Base-by-base conservation (phyloP, 2,888 invertebrate species). In the Gandaritis pyraliata region DNA sequence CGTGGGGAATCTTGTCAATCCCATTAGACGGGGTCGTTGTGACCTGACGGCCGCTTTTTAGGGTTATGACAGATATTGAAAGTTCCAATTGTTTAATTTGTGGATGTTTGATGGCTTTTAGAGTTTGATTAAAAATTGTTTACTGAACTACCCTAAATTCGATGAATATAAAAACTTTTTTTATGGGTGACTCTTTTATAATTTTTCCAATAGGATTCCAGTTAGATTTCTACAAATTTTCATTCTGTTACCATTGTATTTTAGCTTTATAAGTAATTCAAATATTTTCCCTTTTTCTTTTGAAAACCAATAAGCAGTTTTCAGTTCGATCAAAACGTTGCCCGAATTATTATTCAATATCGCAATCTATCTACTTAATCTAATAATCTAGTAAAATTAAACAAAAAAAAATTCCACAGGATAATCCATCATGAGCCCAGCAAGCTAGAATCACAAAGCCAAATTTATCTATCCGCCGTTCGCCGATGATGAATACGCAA, bases 1-100 rank as follows among this genome's bases (percentile, higher is more conserved):
- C 82, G 83, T 74, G 76, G 76, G 82, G 85, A 87, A 82, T 89
- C 87, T 87, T 88, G 89, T 89, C 89, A 85, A 89, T 89, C 86
- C 81, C 87, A 88, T 90, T 88, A 88, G 70, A 61, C 55, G 74
- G 61, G 75, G 79, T 75, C 81, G 79, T 81, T 86, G 80, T 77
- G 75, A 70, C 77, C 77, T 76, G 72, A 72, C 75, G 66, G 71
- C 70, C 66, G 76, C 71, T 72, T 73, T 73, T 73, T 71, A 73
- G 73, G 73, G 73, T 72, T 73, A 72, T 68, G 71, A 66, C 64
- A 65, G 76, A 79, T 82, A 83, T 83, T 82, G 83, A 78, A 81
- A 78, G 79, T 74, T 80, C 80, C 77, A 76, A 81, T 81, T 81
- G 82, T 78, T 72, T 81, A 80, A 81, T 83, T 82, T 80, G 78